A percentile compares a stretch with the other conserved stretches of the same genome.
Conservation (phyloP, 2,888 invertebrate species). For the Netelia melanura region DNA sequence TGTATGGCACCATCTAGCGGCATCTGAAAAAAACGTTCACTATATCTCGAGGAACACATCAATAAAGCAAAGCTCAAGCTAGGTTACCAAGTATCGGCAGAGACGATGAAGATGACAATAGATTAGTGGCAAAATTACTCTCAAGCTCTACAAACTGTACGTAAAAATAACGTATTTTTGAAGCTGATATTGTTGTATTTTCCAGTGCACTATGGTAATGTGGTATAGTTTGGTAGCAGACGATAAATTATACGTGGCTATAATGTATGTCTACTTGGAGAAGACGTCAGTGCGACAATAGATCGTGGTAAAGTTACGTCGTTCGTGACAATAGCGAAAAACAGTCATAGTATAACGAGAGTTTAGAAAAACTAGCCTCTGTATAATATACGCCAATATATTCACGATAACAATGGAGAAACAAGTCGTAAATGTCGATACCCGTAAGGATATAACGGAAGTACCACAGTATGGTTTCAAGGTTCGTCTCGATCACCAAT, state of each 20-base stretch:
- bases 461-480: slow-evolving; percentile 90
- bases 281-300: background rate
- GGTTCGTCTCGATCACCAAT: slow-evolving; percentile 90
- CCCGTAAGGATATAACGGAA: slow-evolving; percentile 68
- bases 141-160: background rate
- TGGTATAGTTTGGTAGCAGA: background rate
- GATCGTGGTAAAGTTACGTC: background rate
- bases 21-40: background rate
- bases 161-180: background rate
- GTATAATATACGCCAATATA: no score
- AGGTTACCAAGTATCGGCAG: background rate
- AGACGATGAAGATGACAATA: background rate
- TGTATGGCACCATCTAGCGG: background rate
- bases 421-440: background rate
- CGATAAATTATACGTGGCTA: background rate
- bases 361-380: background rate
- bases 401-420: slow-evolving; percentile 21
- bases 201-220: background rate
- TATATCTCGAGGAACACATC: background rate
- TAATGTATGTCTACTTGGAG: background rate
- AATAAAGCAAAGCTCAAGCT: no score
- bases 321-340: background rate
- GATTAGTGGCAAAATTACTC: no score
- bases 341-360: background rate
- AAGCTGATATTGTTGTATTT: slow-evolving; percentile 5